Base-by-base conservation (phyloP, 2,113 vertebrate species). In the Neolamprologus sp. region DNA sequence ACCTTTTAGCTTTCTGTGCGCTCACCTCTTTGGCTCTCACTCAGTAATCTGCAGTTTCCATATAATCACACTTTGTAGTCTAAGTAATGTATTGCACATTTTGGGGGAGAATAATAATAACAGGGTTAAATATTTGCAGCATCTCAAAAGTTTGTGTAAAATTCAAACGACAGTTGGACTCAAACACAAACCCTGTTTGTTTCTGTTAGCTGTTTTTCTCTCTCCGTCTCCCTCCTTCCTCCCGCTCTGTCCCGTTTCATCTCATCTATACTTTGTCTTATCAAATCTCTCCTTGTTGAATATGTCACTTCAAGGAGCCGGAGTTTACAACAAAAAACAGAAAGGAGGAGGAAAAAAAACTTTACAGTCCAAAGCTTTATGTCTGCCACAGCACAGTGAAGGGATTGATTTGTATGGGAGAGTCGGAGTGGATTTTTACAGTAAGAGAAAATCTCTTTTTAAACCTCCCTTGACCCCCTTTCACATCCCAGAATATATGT, bases 381-480 rank as follows among this genome's bases (percentile, higher is more conserved):
- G 49, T 90, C 73, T 47, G 49, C 45, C 63, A 47, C 86, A 75
- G 71, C 83, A 75, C 6, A 57, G 68, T 80, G 65, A 1, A 63
- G 87, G 87, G 92, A 88, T 91, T 93, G 92, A 89, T 90, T 93
- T 93, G 81, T 85, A 91, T 80, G 26, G 75, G 60, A 85, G 83
- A 90, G 85, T 60, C 4, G 49, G 60, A 82, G 45, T 68, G 78
- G 75, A 49, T 93, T 90, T 92, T 21, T 78, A 80, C 91, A 87
- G 83, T 82, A 85, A 87, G 51, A 37, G 86, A 80, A 92, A 90
- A 89, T 89, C 88, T 87, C 88, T 89, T 91, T 93, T 88, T 91
- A 93, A 93, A 93, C 92, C 92, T 91, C 81, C 13, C 51, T 51
- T 93, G 92, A 93, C 88, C 91, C 91, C 49, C 17, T 21, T 75